Evolutionary conservation across 2,797 vertebrate genomes (phyloP).

Genomic region (Falco cherrug): DNA sequence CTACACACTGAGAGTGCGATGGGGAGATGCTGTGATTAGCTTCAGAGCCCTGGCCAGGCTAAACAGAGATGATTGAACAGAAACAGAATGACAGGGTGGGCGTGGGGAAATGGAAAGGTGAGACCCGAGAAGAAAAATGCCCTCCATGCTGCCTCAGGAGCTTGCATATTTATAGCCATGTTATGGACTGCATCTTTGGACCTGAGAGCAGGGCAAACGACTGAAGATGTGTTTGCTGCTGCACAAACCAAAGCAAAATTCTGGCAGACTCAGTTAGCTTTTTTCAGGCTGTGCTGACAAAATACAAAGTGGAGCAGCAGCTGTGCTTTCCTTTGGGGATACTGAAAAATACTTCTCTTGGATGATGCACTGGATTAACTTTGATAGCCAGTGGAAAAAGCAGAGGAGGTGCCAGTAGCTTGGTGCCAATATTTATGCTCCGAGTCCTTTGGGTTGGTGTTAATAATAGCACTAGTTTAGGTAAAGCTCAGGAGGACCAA

Average conservation of each 20-base stretch:
- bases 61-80: not conserved
- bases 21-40: not conserved
- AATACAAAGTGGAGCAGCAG: not conserved
- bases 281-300: not conserved
- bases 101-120: too few relatives aligned
- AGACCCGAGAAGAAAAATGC: not conserved
- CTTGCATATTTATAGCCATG: not conserved
- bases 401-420: not conserved
- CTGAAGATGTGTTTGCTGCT: not conserved
- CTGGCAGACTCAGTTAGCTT: not conserved
- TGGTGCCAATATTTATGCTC: not conserved
- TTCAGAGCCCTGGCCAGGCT: not conserved
- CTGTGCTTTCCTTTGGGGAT: not conserved
- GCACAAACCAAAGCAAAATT: not conserved
- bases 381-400: not conserved
- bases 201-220: not conserved
- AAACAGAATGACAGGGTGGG: not conserved
- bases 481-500: not conserved
- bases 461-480: not conserved
- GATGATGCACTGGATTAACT: not conserved
- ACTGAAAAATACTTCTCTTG: not conserved
- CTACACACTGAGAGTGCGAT: rapidly evolving
- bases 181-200: not conserved
- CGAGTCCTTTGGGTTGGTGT: not conserved
- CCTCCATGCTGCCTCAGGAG: not conserved